Base-by-base conservation (phyloP, 2,888 invertebrate genomes). In the Apamea monoglypha region DNA sequence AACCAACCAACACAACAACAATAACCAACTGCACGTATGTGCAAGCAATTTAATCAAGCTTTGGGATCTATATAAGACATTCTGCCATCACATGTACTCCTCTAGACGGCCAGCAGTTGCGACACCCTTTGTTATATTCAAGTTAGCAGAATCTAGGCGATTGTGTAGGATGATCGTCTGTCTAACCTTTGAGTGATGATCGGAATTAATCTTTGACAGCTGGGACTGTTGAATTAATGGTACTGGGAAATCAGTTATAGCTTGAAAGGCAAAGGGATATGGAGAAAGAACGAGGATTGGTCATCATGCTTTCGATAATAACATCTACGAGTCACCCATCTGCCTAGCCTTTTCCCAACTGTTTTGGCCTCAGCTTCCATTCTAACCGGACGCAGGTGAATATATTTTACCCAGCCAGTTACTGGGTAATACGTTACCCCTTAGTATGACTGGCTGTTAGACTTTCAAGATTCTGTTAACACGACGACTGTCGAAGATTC, bases 41-140 rank as follows among this genome's bases (percentile, higher is more conserved):
- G n/a, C 56, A 4, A 56, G n/a, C 56, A 59, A n/a, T 56, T 56
- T 56, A 25, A 10, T 56, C 10, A 56, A n/a, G 5, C 18, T 18
- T n/a, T 14, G 1, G n/a, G 3, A 32, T 44, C 25, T 14, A n/a
- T 6, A 0, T 16, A 16, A 32, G 5, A 18, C n/a, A 56, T 68
- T 53, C 14, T 77, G 67, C 69, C 44, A 7, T 8, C 76, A 73
- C 40, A 74, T 66, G 82, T 88, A 88, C 82, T 2, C 29, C 0
- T 75, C 61, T 74, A 77, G 78, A 66, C 81, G 40, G 50, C 82
- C 44, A 68, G 78, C 75, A 76, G 47, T 90, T 87, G 72, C 85
- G 74, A 83, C 74, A 86, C 79, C 81, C 83, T 90, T 87, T 87
- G 89, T 89, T 79, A 80, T n/a, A 82, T 70, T 74, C 85, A 86